Evolutionary conservation across 2,113 vertebrate species (phyloP), one percentile per base, ranked within the genome.

Genomic region (Chroicocephalus ridibundus): DNA sequence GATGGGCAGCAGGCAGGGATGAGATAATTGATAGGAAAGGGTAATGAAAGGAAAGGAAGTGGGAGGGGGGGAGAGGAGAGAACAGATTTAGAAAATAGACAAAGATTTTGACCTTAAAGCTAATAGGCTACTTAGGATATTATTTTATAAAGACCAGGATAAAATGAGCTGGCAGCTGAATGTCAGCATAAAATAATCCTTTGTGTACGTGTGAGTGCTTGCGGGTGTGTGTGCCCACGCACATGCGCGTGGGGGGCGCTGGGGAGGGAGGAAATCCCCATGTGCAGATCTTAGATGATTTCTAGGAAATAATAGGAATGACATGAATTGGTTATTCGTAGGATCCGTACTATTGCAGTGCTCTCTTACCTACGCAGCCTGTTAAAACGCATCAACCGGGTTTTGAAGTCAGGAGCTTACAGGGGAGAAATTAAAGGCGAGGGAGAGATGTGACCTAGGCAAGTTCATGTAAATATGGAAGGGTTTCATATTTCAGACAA

Each of bases 21-120:
- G 95, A 97, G 96, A 97, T 97, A 97, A 97, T 96, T 97, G 97
- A 97, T 96, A 97, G 96, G 94, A 97, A 97, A 97, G 93, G 96
- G 94, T 96, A 97, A 97, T 97, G 96, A 97, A 97, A 97, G 93
- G 96, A 95, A 95, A 94, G 94, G 90, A 97, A 96, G 82, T 86
- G 86, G 57, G 84, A 11, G 32, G 46, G n/a, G 31, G 74, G 88
- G 52, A 72, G 71, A 93, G 68, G 13, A 71, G 77, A 92, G 91
- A 93, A 38, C 85, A 92, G 90, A 90, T 96, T 97, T 93, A 97
- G 92, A 96, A 92, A 93, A 96, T 32, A 95, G 97, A 95, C 96
- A 96, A 96, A 97, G 97, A 97, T 97, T 96, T 96, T 97, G 95
- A 97, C 97, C 96, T 97, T 97, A 95, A 95, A 94, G 95, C 90